phyloP scores from a whole-genome alignment of 1,140 invertebrate species.

The Zelostemma sp. region DNA sequence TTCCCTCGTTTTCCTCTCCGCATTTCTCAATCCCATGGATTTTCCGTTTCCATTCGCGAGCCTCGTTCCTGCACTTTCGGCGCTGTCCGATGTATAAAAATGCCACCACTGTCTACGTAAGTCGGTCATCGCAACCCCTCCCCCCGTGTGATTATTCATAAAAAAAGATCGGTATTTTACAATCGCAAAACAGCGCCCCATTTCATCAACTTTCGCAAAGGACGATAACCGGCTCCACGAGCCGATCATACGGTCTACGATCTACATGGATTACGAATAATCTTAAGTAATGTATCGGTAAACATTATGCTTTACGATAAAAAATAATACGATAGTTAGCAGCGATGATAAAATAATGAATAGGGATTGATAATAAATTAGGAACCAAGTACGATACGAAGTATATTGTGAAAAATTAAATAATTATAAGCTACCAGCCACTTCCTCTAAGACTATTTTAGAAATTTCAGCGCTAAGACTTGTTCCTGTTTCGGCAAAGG shows the following conservation, averaged over 20 bases:
- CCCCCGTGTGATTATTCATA: constrained; percentile 2
- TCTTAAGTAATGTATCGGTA: constrained; percentile 45
- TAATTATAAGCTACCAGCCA: constrained; percentile 57
- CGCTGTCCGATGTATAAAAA: constrained; percentile 66
- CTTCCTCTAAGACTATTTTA: constrained; percentile 61
- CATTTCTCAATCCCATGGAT: constrained; percentile 23
- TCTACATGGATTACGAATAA: constrained; percentile 34
- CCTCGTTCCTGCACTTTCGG: constrained; percentile 38
- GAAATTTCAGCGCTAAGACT: constrained; percentile 59
- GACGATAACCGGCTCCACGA: too few relatives aligned
- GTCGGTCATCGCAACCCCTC: constrained; percentile 47
- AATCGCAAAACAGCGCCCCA: background rate
- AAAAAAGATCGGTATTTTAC: constrained; percentile 10
- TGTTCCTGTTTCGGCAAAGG: constrained; percentile 38
- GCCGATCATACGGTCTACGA: too few relatives aligned
- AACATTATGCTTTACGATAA: constrained; percentile 33
- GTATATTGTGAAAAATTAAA: constrained; percentile 62
- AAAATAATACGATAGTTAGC: constrained; percentile 50
- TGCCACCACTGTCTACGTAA: constrained; percentile 58
- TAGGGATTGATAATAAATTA: constrained; percentile 65
- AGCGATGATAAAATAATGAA: constrained; percentile 52
- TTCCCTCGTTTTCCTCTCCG: constrained; percentile 11
- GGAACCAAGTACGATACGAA: constrained; percentile 67
- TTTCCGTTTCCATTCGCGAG: constrained; percentile 9
- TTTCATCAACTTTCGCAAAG: too few relatives aligned